Evolutionary conservation across 1,140 invertebrate species (phyloP).

Genomic region (Steinernema khuongi): DNA sequence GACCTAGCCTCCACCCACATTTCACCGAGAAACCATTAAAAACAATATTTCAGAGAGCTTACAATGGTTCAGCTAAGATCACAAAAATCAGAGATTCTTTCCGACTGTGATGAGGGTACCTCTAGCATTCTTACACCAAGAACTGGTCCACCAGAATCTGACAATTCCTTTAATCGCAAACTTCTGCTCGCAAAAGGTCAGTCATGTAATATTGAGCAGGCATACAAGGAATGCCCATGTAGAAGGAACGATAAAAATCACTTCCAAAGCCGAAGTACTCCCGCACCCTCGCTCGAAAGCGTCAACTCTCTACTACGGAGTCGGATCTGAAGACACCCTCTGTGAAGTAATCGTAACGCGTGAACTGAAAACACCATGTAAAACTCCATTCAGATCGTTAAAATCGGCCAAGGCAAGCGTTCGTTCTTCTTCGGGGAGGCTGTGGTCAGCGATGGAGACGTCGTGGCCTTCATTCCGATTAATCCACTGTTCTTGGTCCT

Average conservation of each 20-base stretch:
- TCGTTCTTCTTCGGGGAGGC: slow-evolving; percentile 2
- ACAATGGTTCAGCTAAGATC: not conserved
- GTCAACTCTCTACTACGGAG: not conserved
- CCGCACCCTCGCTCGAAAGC: not conserved
- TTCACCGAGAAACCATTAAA: too few relatives aligned
- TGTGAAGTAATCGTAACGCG: not conserved
- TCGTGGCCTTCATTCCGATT: not conserved
- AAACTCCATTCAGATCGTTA: not conserved
- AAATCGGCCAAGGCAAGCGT: not conserved
- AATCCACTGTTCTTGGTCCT: slow-evolving; percentile 1
- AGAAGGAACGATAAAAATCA: slow-evolving; percentile 1
- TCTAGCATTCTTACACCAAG: not conserved
- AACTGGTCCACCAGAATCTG: not conserved
- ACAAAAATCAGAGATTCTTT: not conserved
- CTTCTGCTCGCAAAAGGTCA: not conserved
- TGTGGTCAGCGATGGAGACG: not conserved
- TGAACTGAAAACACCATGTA: not conserved
- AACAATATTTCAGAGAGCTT: too few relatives aligned
- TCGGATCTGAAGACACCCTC: not conserved
- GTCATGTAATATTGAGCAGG: not conserved
- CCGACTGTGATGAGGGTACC: not conserved
- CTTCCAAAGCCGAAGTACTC: not conserved
- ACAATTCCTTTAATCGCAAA: not conserved
- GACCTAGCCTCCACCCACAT: too few relatives aligned
- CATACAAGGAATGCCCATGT: not conserved